A percentile compares a stretch with the other conserved stretches of the same genome.
Conservation (phyloP, 1,140 invertebrate species). For the Anadara kagoshimensis region DNA sequence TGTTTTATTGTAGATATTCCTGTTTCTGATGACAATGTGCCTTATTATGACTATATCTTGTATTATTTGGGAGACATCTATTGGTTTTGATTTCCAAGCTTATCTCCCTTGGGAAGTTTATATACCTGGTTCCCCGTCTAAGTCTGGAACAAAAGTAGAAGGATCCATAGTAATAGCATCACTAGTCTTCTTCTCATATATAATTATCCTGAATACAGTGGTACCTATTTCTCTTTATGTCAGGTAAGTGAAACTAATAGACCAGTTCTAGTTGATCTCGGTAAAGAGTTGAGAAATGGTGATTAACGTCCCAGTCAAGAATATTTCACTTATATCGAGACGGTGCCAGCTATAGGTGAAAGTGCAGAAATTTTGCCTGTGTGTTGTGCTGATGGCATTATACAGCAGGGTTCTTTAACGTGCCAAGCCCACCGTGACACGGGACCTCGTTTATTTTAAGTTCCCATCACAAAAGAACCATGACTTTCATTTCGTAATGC, state of each 20-base stretch:
- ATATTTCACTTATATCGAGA: too few relatives aligned
- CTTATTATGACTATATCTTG: conserved; percentile 97
- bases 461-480: too few relatives aligned
- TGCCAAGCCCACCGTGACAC: too few relatives aligned
- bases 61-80: conserved; percentile 94
- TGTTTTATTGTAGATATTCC: conserved; percentile 89
- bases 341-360: too few relatives aligned
- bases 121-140: conserved; percentile 79
- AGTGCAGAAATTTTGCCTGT: too few relatives aligned
- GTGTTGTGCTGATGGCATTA: too few relatives aligned
- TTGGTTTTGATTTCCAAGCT: conserved; percentile 86
- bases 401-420: too few relatives aligned
- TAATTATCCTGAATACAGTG: conserved; percentile 99
- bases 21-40: conserved; percentile 98
- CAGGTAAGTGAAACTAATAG: conserved; percentile 78
- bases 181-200: conserved; percentile 99
- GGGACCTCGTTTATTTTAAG: too few relatives aligned
- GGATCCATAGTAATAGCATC: conserved; percentile 95
- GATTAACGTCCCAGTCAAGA: too few relatives aligned
- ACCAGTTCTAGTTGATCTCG: background rate
- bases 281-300: too few relatives aligned
- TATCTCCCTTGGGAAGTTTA: conserved; percentile 97
- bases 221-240: conserved; percentile 99
- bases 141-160: conserved; percentile 69
- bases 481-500: too few relatives aligned